Base-by-base conservation (phyloP, 1,140 invertebrate species). In the Drosophila rufa region DNA sequence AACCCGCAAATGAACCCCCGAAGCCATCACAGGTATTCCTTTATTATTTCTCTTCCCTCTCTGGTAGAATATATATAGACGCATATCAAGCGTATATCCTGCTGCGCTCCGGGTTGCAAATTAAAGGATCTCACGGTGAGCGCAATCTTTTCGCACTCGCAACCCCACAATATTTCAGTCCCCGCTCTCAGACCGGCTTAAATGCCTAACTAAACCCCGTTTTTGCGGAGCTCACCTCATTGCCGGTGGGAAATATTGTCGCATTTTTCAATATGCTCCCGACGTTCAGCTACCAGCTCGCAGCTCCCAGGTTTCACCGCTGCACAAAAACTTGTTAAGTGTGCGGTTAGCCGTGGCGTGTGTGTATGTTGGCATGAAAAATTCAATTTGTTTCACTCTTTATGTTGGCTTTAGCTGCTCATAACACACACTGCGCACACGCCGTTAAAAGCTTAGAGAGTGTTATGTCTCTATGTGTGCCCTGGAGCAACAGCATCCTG, bases 351-450 rank as follows among this genome's bases (percentile, higher is more conserved):
- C 59, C 57, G 38, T 58, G 38, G 43, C 36, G 43, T 40, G 40
- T 55, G 51, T 42, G 46, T 50, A 27, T 71, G 79, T 55, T 42
- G 48, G 45, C 67, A 75, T 80, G 80, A 83, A 71, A 89, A 90
- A 89, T 89, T 89, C 85, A 89, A 89, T 89, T 89, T 89, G 84
- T 89, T 84, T 75, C 66, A 81, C 78, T 80, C 85, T 89, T 89
- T 89, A 89, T 84, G 81, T 66, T 84, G 78, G 84, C 85, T 89
- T 89, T 89, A 55, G 70, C 48, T 50, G 60, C 69, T 81, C 82
- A 77, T 85, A 79, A 67, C 53, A 59, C 61, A 66, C 62, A 68
- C 11, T 27, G 48, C 47, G 11, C 61, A 67, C 53, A 56, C 38
- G 64, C 55, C 53, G 50, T 76, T 84, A 84, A 89, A 81, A 84